Conservation (phyloP, 2,888 invertebrate genomes). For the Drosophila acutilabella region DNA sequence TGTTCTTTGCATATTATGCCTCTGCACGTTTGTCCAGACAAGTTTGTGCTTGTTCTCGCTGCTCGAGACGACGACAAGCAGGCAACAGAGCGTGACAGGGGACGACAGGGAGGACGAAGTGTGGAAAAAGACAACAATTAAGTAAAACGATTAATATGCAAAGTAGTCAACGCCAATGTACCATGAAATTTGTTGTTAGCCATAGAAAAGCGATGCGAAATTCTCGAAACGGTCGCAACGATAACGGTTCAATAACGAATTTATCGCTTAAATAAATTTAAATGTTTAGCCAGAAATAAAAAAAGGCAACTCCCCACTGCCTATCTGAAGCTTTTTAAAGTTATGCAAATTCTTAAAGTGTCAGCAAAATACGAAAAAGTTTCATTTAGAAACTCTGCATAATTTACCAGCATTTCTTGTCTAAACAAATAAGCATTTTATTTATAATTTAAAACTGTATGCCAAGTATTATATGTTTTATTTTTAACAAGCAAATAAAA, state of each 20-base stretch:
- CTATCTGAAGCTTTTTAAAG: not conserved
- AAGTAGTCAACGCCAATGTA: constrained; percentile 65
- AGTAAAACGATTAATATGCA: constrained; percentile 77
- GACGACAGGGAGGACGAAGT: not conserved
- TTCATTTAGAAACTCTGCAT: no score
- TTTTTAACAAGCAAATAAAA: not conserved
- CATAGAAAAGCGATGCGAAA: constrained; percentile 7
- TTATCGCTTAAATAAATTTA: constrained; percentile 8
- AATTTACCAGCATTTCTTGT: not conserved
- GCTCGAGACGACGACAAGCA: not conserved
- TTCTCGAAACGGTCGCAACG: not conserved
- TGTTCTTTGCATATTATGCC: constrained; percentile 48
- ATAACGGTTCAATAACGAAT: constrained; percentile 15
- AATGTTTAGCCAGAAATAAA: constrained; percentile 5
- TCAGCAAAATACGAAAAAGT: no score
- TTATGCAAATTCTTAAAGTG: not conserved
- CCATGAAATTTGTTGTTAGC: constrained; percentile 34
- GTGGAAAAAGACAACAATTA: constrained; percentile 64
- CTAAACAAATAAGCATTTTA: not conserved
- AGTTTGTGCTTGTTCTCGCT: constrained; percentile 8
- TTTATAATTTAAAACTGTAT: not conserved
- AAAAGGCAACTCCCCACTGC: not conserved
- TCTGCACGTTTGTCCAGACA: constrained; percentile 36
- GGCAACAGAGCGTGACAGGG: not conserved
- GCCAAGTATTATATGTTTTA: not conserved